Percentiles rank a stretch among this genome's conserved stretches.
Conservation (phyloP, 2,113 vertebrate species). For the Oenanthe oenanthe region DNA sequence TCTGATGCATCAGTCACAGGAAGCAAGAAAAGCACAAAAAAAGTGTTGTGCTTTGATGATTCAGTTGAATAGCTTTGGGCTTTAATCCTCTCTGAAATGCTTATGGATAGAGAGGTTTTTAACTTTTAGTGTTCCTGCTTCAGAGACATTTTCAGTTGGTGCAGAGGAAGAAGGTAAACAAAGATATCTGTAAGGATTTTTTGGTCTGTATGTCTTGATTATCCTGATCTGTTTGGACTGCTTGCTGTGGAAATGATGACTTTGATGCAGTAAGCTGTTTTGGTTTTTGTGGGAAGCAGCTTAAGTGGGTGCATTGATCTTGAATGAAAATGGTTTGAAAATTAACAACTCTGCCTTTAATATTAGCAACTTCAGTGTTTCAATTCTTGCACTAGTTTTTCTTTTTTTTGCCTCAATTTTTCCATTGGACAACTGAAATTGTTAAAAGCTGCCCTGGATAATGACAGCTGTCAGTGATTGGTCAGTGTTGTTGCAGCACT, state of each 20-base stretch:
- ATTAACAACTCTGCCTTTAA: background rate
- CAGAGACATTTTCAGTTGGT: background rate
- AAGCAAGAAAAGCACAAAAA: background rate
- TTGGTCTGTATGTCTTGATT: background rate
- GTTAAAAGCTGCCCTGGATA: background rate
- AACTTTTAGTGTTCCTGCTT: background rate
- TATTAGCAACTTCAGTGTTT: background rate
- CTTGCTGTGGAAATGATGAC: background rate
- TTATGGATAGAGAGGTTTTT: background rate
- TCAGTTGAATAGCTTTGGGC: background rate
- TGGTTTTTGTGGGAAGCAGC: background rate
- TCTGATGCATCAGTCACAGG: background rate
- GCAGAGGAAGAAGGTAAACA: background rate
- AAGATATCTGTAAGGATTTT: background rate
- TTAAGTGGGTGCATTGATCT: background rate
- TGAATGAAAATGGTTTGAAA: background rate
- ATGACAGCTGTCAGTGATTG: background rate
- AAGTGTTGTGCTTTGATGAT: slow-evolving; percentile 34
- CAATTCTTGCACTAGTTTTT: background rate
- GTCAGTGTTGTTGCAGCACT: background rate
- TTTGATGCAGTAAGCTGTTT: background rate
- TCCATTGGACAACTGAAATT: background rate
- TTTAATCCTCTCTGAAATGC: slow-evolving; percentile 16
- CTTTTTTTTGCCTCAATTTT: background rate
- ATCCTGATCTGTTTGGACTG: background rate